Evolutionary conservation across 1,140 invertebrate genomes (phyloP), one percentile per base, ranked within the genome.

Genomic region (Diuraphis noxia): DNA sequence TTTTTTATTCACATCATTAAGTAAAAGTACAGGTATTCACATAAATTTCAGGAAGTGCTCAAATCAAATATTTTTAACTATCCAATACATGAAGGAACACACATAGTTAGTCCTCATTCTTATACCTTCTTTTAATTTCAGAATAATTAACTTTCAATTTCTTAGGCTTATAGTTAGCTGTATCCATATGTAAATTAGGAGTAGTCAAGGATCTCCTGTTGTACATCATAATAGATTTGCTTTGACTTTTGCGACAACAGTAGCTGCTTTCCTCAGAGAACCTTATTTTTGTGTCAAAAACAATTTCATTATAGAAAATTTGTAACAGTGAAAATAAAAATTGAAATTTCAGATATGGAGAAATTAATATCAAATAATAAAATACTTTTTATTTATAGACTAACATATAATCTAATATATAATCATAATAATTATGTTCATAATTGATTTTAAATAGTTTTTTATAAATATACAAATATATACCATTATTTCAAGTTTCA

Each of bases 141-240:
- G 89, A 82, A 90, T 43, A 72, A 91, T 91, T 82, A 79, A 91
- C 43, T 91, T 91, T 91, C 41, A 91, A 91, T 91, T 91, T 91
- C 46, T 91, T 91, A 91, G 89, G 46, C 10, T 81, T 91, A 81
- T 46, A 82, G 43, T 91, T 82, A 91, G 81, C n/a, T 91, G 89
- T 52, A 36, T 81, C 77, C 89, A 82, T 43, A 81, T 91, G 77
- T 82, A 91, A 91, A 91, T 91, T 91, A 82, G 89, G 89, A 81
- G 89, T 79, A 30, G 89, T 91, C 77, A 91, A 81, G 25, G 89
- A 91, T 91, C 89, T 91, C 25, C 89, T 43, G 34, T 91, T 91
- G 77, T 91, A 91, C 77, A 82, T 91, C 43, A 79, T 91, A 46
- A 30, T 91, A 91, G 43, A 91, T 91, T 79, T 91, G 21, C 89